Percentiles rank a stretch among this genome's conserved stretches.
Evolutionary conservation across 2,113 vertebrate genomes (phyloP).

Genomic region (Upupa epops): DNA sequence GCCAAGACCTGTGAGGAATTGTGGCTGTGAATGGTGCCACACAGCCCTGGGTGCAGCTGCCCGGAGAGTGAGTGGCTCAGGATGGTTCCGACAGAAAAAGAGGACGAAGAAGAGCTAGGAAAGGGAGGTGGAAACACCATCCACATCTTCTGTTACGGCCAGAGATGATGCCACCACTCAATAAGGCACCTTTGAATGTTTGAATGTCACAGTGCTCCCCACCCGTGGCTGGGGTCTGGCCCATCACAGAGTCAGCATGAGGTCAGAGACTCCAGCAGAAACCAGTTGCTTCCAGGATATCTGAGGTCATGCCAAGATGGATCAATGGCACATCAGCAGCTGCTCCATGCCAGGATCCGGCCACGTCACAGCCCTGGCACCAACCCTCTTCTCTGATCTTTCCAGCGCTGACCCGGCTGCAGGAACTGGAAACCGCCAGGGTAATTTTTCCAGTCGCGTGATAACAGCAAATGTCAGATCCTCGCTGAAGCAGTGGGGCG

Average conservation of each 20-base stretch:
- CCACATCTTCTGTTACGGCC: rapidly evolving
- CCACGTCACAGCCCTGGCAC: neutral
- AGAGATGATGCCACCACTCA: rapidly evolving
- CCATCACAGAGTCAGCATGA: rapidly evolving
- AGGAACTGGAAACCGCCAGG: rapidly evolving
- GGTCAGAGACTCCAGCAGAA: neutral
- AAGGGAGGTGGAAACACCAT: neutral
- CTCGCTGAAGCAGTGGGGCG: neutral
- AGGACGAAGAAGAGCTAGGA: neutral
- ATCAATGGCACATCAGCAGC: neutral
- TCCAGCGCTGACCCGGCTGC: rapidly evolving
- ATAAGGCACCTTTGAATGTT: neutral
- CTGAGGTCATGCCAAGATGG: neutral
- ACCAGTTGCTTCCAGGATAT: rapidly evolving
- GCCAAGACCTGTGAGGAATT: neutral
- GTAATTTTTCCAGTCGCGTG: neutral
- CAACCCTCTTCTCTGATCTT: neutral
- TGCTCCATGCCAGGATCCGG: neutral
- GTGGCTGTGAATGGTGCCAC: rapidly evolving
- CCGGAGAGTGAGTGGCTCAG: rapidly evolving
- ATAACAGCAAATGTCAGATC: neutral
- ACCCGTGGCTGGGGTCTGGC: rapidly evolving
- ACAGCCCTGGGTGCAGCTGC: neutral
- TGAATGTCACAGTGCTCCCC: neutral
- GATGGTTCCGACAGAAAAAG: neutral